phyloP scores from a whole-genome alignment of 2,888 invertebrate species.

The Drosophila lutescens region DNA sequence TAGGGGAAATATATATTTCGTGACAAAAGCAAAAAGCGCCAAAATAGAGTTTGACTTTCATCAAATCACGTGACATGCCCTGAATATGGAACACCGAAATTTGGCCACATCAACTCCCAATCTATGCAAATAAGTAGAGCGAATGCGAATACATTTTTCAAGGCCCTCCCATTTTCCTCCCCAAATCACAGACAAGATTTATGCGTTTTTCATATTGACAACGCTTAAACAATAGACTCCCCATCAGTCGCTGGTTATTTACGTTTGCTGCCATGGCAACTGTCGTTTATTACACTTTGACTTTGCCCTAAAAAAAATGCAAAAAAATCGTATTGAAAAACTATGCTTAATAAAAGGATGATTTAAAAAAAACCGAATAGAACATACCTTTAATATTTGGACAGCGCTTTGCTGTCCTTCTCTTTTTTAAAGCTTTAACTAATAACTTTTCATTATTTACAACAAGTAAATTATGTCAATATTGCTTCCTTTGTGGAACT shows the following conservation, averaged over 20 bases:
- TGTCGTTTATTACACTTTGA: constrained; percentile 41
- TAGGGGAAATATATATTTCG: constrained; percentile 38
- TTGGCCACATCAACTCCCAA: constrained; percentile 63
- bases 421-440: neutral
- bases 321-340: constrained; percentile 25
- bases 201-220: constrained; percentile 70
- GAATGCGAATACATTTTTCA: constrained; percentile 56
- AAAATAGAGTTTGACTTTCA: constrained; percentile 56
- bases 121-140: constrained; percentile 74
- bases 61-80: constrained; percentile 71
- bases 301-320: constrained; percentile 20
- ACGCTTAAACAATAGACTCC: constrained; percentile 71
- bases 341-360: constrained; percentile 17
- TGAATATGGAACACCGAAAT: constrained; percentile 41
- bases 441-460: neutral
- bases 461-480: neutral
- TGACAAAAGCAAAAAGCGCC: constrained; percentile 59
- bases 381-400: constrained; percentile 3
- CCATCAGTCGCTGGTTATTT: constrained; percentile 26
- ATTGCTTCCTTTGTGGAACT: constrained; percentile 4
- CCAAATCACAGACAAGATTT: constrained; percentile 50
- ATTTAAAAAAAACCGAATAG: constrained; percentile 3
- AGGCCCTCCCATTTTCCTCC: neutral
- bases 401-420: neutral
- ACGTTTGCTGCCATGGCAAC: constrained; percentile 55